Evolutionary conservation across 1,140 invertebrate genomes (phyloP), one percentile per base, ranked within the genome.

Genomic region (Drosophila truncata): DNA sequence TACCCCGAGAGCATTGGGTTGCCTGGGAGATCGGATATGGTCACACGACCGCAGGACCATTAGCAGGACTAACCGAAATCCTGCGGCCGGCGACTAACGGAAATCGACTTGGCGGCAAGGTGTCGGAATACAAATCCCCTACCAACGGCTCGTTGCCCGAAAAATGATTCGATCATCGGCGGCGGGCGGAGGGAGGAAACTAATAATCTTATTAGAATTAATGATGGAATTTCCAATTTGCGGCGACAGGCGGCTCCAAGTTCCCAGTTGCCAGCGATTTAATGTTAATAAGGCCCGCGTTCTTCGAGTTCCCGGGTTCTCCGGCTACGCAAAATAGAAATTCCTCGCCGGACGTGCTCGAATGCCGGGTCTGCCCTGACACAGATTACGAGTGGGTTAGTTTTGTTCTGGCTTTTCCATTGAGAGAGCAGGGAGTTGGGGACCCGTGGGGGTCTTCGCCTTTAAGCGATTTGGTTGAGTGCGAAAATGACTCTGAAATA

Each of bases 171-270:
- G 81, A 76, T 85, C 76, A 82, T 77, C 52, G 52, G 5, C 1
- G 1, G 11, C 4, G 35, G 27, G 16, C 62, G 54, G 59, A 49
- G 42, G 50, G 50, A 50, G 58, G 47, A 50, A 88, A 90, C 84
- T 90, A 88, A 88, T 88, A 88, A 88, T 88, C 84, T 90, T 90
- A 88, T 88, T 88, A 90, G 85, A 90, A 88, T 90, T 88, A 88
- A 88, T 69, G 74, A 80, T 71, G 81, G 84, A 88, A 88, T 88
- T 88, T 88, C 77, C 85, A 88, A 90, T 88, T 88, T 88, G 64
- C 50, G 57, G 64, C 60, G 73, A 74, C 82, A 80, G 77, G 54
- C 82, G 31, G 64, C 57, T 35, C 18, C 18, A 27, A 52, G 50
- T 14, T 33, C 13, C n/a, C 49, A 50, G 23, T 29, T 31, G 42